Evolutionary conservation across 2,888 invertebrate species (phyloP).

Genomic region (Esperia sulphurella): DNA sequence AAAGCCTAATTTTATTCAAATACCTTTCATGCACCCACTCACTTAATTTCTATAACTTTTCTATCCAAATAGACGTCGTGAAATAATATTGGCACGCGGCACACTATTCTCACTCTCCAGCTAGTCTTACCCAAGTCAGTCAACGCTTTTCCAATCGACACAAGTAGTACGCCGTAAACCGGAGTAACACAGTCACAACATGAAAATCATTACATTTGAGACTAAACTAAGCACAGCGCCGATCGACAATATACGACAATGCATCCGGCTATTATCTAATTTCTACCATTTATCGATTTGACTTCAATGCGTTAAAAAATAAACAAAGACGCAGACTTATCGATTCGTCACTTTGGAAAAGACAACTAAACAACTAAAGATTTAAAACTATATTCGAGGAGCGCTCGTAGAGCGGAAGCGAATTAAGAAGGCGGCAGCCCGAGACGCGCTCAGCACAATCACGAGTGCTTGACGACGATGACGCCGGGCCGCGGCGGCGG

Average conservation of each 20-base stretch:
- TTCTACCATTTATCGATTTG: slow-evolving; percentile 44
- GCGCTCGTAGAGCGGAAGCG: slow-evolving; percentile 54
- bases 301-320: slow-evolving; percentile 54
- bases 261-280: slow-evolving; percentile 45
- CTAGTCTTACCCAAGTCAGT: slow-evolving; percentile 63
- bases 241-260: slow-evolving; percentile 49
- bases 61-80: slow-evolving; percentile 27
- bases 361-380: slow-evolving; percentile 67
- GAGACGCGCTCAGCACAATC: slow-evolving; percentile 69
- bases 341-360: slow-evolving; percentile 76
- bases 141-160: slow-evolving; percentile 47
- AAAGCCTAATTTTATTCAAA: slow-evolving; percentile 37
- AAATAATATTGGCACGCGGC: slow-evolving; percentile 61
- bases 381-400: slow-evolving; percentile 75
- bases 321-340: slow-evolving; percentile 73
- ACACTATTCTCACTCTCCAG: slow-evolving; percentile 41
- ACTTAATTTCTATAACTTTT: slow-evolving; percentile 21
- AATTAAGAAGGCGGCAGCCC: slow-evolving; percentile 42
- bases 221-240: slow-evolving; percentile 72
- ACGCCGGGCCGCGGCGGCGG: slow-evolving; percentile 90
- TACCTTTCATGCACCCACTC: slow-evolving; percentile 19
- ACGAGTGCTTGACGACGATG: slow-evolving; percentile 93
- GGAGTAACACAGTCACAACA: slow-evolving; percentile 47
- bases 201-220: slow-evolving; percentile 63
- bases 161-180: slow-evolving; percentile 44